A percentile compares a stretch with the other conserved stretches of the same genome.
Evolutionary conservation across 1,140 invertebrate species (phyloP).

Genomic region (Phortica variegata): DNA sequence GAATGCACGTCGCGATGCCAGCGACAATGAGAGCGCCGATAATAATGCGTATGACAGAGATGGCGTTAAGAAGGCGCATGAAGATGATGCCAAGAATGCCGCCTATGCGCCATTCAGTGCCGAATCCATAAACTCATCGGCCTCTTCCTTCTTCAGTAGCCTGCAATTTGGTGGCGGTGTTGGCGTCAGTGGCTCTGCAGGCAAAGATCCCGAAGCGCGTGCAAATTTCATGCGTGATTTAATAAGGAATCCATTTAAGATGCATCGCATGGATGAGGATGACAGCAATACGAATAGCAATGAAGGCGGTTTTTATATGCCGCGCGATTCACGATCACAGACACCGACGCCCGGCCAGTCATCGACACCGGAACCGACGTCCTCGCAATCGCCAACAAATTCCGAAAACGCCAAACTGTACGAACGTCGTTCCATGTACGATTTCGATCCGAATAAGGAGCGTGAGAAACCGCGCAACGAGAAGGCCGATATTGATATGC

Average conservation of each 20-base stretch:
- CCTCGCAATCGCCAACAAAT: constrained; percentile 1
- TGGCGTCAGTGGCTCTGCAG: too few relatives aligned
- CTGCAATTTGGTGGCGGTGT: constrained; percentile 24
- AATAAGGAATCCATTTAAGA: constrained; percentile 38
- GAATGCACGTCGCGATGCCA: too few relatives aligned
- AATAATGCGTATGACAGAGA: too few relatives aligned
- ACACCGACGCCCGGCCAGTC: constrained; percentile 31
- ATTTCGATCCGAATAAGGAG: constrained; percentile 23
- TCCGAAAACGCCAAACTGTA: constrained; percentile 12
- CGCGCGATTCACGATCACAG: constrained; percentile 25
- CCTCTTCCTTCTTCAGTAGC: constrained; percentile 17
- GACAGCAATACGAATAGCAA: constrained; percentile 3
- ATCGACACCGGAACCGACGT: constrained; percentile 29
- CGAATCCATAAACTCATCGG: background rate
- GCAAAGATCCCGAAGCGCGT: constrained; percentile 20
- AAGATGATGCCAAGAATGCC: background rate
- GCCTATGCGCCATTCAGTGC: background rate
- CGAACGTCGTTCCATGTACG: constrained; percentile 38
- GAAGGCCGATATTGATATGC: constrained; percentile 22
- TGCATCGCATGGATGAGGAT: constrained; percentile 20
- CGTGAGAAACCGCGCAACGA: constrained; percentile 13
- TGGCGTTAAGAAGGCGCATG: too few relatives aligned
- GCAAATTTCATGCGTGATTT: constrained; percentile 32
- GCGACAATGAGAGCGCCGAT: too few relatives aligned
- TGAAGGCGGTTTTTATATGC: constrained; percentile 1